Base-by-base conservation (phyloP, 2,113 vertebrate species). In the Manacus vitellinus region DNA sequence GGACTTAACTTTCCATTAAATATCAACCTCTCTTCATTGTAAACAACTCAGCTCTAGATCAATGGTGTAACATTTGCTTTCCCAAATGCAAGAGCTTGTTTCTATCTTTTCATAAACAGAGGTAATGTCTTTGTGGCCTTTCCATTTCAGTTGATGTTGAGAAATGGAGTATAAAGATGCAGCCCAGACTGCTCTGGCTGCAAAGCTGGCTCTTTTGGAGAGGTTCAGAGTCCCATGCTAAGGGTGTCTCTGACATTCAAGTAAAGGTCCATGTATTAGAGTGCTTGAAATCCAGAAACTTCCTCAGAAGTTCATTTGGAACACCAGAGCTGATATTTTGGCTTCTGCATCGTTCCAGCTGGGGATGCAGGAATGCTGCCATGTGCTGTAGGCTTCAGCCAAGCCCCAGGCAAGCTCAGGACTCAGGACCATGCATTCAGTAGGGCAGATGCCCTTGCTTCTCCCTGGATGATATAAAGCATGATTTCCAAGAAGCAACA, bases 31-130 rank as follows among this genome's bases (percentile, higher is more conserved):
- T 74, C 55, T 72, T 85, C 66, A 9, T 14, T 55, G 75, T 68
- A 90, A 84, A 91, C 88, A 91, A 54, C 65, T 68, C 44, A 17
- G 70, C 22, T 72, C 56, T 8, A 51, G 81, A 94, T 77, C 73
- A 80, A 19, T 59, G 52, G 31, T 67, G 80, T 80, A 89, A 86
- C 65, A 81, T 96, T 88, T 92, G 81, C 58, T 95, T 95, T 96
- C 23, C 25, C 33, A 97, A 95, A 96, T 67, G 35, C 72, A 95
- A 96, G 37, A 78, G 67, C 71, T 94, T 94, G 62, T 92, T 88
- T 92, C 54, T 63, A 23, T 62, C 74, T 27, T 46, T 73, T 62
- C 81, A 54, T 78, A 97, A 97, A 94, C 63, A 95, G 43, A 82
- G 79, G 41, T 88, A 39, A 56, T 61, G 46, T 67, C 86, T 95